These are phyloP conservation scores for Enteromius thamalakanensis DNA, from an alignment of 2,797 vertebrate species.

Conservation along the genomic window DNA sequence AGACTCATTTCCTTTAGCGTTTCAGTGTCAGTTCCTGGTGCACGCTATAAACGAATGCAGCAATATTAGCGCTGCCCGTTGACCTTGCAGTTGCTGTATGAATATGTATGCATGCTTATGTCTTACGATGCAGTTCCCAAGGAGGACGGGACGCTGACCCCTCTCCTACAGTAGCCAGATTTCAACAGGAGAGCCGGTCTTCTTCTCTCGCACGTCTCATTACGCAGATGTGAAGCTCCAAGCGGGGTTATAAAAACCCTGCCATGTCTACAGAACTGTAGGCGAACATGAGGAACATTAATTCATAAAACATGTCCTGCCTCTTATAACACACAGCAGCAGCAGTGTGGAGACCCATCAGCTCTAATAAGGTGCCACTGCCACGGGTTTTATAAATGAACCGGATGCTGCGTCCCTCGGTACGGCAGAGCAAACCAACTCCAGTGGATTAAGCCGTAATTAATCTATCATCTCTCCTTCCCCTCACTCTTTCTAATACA, in stretches of 20 bases:
- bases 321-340: slow-evolving; percentile 53
- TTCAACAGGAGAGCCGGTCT: slow-evolving; percentile 16
- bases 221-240: slow-evolving; percentile 33
- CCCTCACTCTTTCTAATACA: slow-evolving; percentile 57
- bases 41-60: slow-evolving; percentile 44
- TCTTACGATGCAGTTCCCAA: slow-evolving; percentile 57
- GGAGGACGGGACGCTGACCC: slow-evolving; percentile 49
- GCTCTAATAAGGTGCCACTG: slow-evolving; percentile 59
- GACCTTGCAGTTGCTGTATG: slow-evolving; percentile 55
- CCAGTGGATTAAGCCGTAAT: slow-evolving; percentile 63
- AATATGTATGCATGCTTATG: slow-evolving; percentile 57
- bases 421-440: slow-evolving; percentile 57
- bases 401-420: slow-evolving; percentile 56
- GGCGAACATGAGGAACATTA: slow-evolving; percentile 50
- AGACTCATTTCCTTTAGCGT: slow-evolving; percentile 43
- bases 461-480: slow-evolving; percentile 63
- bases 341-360: slow-evolving; percentile 57
- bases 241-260: slow-evolving; percentile 31
- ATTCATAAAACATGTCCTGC: slow-evolving; percentile 58
- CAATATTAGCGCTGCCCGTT: slow-evolving; percentile 48
- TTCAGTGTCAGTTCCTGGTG: slow-evolving; percentile 17
- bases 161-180: slow-evolving; percentile 42
- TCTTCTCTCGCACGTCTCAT: slow-evolving; percentile 49
- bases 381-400: slow-evolving; percentile 59
- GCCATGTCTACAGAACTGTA: slow-evolving; percentile 31